Base-by-base conservation (phyloP, 92 coral and sea anemone species). In the Meandrina meandrites region DNA sequence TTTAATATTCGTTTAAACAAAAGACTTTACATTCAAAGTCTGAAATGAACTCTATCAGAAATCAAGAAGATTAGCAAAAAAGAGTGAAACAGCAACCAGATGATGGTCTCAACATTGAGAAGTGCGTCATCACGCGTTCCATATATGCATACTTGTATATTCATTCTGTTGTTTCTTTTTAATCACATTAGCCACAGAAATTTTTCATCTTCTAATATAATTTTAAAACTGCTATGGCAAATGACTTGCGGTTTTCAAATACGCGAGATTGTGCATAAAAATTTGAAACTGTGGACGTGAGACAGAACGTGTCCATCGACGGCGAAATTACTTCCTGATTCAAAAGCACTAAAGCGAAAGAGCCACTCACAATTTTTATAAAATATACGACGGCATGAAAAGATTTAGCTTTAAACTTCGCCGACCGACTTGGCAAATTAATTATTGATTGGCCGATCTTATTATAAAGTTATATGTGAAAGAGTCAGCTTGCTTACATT, bases 391-490 rank as follows among this genome's bases (percentile, higher is more conserved):
- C 5, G 24, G 27, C 50, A 6, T 8, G 57, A 48, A 57, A 71
- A 30, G 78, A 75, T 36, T 62, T 87, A 22, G 68, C 91, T 87
- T 76, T 80, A 76, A 81, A 68, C 72, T 87, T 57, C 57, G 78
- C 83, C 83, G 86, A 80, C 87, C 76, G 84, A 76, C 83, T 76
- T 62, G 51, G 73, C 81, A 78, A 77, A 88, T 90, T 73, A 90
- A 90, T 90, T 62, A 90, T 90, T 90, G 77, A 90, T 90, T 47
- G 54, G 81, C 78, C 79, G 36, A 82, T 88, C 84, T 83, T 77
- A 86, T 90, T 78, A 84, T 83, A 76, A 85, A 76, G 80, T 88
- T 88, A 89, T 85, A 88, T 90, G 87, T 70, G 88, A 87, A 87
- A 90, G 93, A 78, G 93, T 87, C 90, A 88, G 91, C 79, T 79